Evolutionary conservation across 2,797 vertebrate species (phyloP), one percentile per base, ranked within the genome.

Genomic region (Sorex maritimensis): DNA sequence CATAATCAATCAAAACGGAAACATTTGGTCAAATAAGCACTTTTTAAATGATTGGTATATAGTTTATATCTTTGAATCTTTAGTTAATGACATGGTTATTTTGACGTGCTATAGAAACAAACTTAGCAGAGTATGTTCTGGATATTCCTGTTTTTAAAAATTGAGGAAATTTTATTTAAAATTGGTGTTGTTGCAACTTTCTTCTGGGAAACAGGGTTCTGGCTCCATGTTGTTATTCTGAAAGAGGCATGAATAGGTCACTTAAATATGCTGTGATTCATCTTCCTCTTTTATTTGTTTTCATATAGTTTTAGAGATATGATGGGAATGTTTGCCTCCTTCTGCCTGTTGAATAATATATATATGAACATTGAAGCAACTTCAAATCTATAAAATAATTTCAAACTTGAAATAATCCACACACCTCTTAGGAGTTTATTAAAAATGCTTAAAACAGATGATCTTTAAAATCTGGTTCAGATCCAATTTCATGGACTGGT

Each of bases 1-100:
- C 49, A 55, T 74, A 94, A 96, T 96, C 95, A 91, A 93, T 96
- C 93, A 93, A 92, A 95, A 92, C 2, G 69, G 95, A 95, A 96
- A 95, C 65, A 87, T 92, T 96, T 90, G 85, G 82, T 85, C 85
- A 93, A 94, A 90, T 52, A 95, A 88, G 49, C 58, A 91, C 82
- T 94, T 93, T 92, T 79, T 61, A 90, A 87, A 82, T 86, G 52
- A 91, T 95, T 86, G 96, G 38, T 63, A 68, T 84, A 86, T 86
- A n/a, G 19, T 19, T 88, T 84, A 94, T 90, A 88, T 28, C 23
- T 83, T 86, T 86, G 49, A 38, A 7, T 93, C 65, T 55, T 90
- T 91, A 92, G 68, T 44, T 72, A 95, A 88, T 67, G 61, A 68
- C 30, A 86, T 15, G 74, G 49, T 80, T 77, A 49, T 71, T 88